Base-by-base conservation (phyloP, 2,797 vertebrate genomes). In the Nannoperca obscura region DNA sequence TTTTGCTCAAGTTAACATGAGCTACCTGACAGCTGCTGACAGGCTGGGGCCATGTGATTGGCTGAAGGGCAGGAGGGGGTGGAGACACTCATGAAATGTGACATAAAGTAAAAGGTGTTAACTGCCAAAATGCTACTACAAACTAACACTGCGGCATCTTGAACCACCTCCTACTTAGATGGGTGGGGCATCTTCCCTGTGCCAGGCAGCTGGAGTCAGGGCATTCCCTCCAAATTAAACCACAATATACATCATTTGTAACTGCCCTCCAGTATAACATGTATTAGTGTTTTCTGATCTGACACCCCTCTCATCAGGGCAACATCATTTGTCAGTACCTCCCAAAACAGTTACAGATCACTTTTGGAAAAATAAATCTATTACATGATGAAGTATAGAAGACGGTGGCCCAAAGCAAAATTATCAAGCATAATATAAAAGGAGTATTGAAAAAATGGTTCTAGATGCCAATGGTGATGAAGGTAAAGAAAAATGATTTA, bases 171-270 rank as follows among this genome's bases (percentile, higher is more conserved):
- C 14, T 64, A 32, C 14, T 57, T 34, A 57, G 13, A 71, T 19
- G n/a, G 32, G 9, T n/a, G 61, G 32, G 17, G 47, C 24, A 17
- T 63, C 52, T n/a, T 20, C 34, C 47, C 38, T 46, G 8, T 5
- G 32, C 22, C 11, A 32, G 50, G 30, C 68, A 65, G 64, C 24
- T 61, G 73, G 40, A 61, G 50, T 46, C 14, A 14, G 36, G 30
- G 7, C 36, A 30, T 27, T 57, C 24, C 10, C 13, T 40, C 14
- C 12, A n/a, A 53, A 55, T 11, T 4, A 2, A 53, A 57, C 15
- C 38, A 24, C 40, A 9, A 12, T 27, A 17, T 66, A n/a, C 6
- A 1, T 40, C 5, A 30, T 66, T 50, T 58, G 15, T 50, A 22
- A 55, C n/a, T 36, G 59, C 6, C 22, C 46, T 50, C 22, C 44